Evolutionary conservation across 2,888 invertebrate species (phyloP).

Genomic region (Pelosia muscerda): DNA sequence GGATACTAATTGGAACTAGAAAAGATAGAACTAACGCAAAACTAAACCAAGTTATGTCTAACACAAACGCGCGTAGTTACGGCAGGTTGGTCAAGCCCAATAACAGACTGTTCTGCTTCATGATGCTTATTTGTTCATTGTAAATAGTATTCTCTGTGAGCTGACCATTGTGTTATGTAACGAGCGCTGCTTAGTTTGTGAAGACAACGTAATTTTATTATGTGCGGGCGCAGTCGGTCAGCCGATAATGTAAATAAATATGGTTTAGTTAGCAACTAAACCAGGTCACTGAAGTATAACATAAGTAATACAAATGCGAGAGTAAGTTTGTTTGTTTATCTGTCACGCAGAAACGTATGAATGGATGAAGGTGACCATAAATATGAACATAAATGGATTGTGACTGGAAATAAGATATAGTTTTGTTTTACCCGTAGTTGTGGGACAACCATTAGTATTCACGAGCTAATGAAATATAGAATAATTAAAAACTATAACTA

Average conservation of each 20-base stretch:
- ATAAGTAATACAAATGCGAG: not conserved
- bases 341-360: not conserved
- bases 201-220: not conserved
- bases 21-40: too few species aligned
- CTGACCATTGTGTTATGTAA: not conserved
- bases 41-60: too few species aligned
- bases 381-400: too few species aligned
- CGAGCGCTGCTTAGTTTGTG: not conserved
- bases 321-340: not conserved
- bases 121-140: conserved; percentile 2
- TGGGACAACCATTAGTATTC: too few species aligned
- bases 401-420: too few species aligned
- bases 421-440: too few species aligned
- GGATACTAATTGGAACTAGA: too few species aligned
- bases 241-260: conserved; percentile 1
- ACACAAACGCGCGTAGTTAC: too few species aligned
- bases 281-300: not conserved
- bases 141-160: conserved; percentile 5
- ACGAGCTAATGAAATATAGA: too few species aligned
- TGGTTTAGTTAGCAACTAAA: conserved; percentile 1
- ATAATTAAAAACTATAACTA: too few species aligned
- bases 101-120: not conserved
- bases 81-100: not conserved
- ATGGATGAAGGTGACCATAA: too few species aligned
- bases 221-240: not conserved